Evolutionary conservation across 2,888 invertebrate genomes (phyloP).

Genomic region (Euzophera pinguis): DNA sequence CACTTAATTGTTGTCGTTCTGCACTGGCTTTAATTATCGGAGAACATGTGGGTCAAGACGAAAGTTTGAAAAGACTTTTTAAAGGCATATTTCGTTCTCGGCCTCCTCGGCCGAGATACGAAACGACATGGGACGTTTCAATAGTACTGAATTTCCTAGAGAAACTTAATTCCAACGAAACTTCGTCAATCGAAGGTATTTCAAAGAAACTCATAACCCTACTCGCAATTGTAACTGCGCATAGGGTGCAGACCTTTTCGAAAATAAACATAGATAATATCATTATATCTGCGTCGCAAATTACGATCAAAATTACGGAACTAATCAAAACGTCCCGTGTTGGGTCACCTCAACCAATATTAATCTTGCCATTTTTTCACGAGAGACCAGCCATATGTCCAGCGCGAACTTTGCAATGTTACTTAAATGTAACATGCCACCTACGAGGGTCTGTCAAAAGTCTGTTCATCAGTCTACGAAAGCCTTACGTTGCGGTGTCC

Average conservation of each 20-base stretch:
- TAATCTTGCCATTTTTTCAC: background rate
- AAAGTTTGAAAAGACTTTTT: background rate
- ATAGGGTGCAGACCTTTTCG: conserved; percentile 5
- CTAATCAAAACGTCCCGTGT: conserved; percentile 10
- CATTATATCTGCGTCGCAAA: background rate
- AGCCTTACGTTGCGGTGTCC: background rate
- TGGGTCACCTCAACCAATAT: conserved; percentile 6
- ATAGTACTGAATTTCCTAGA: conserved; percentile 10
- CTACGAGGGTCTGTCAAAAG: background rate
- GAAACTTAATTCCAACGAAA: conserved; percentile 2
- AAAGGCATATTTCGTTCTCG: background rate
- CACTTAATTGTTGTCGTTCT: conserved; percentile 12
- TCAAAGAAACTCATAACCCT: conserved; percentile 14
- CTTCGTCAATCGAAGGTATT: background rate
- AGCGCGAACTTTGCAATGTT: background rate
- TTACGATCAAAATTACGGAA: conserved; percentile 4
- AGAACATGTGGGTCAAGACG: background rate
- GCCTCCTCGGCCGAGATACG: background rate
- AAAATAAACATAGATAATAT: conserved; percentile 7
- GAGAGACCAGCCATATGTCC: conserved; percentile 9
- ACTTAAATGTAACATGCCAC: background rate
- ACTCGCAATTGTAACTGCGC: conserved; percentile 15
- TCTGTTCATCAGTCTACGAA: background rate
- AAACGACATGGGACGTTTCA: background rate
- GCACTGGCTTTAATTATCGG: conserved; percentile 6